These are phyloP conservation scores for Reticulitermes lucifugus DNA, from an alignment of 2,888 invertebrate genomes.

Conservation along the genomic window DNA sequence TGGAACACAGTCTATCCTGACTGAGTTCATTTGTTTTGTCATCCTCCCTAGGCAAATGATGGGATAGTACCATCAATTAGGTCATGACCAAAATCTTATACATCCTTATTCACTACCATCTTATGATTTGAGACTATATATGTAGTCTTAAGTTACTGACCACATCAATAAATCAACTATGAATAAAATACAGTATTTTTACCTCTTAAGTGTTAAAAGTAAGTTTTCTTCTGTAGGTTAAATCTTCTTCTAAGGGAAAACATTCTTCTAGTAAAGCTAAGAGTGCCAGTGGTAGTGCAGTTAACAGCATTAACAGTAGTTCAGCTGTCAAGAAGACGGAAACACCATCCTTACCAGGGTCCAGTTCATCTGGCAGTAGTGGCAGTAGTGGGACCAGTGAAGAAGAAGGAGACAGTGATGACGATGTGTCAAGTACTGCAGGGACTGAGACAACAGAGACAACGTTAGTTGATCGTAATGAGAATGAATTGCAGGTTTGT, in stretches of 20 bases:
- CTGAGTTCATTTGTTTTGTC: too few relatives aligned
- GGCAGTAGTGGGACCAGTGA: slow-evolving; percentile 49
- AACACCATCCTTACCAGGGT: slow-evolving; percentile 7
- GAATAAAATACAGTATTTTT: too few relatives aligned
- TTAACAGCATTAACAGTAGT: slow-evolving; percentile 25
- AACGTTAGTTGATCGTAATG: slow-evolving; percentile 72
- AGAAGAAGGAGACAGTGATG: slow-evolving; percentile 57
- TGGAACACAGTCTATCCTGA: too few relatives aligned
- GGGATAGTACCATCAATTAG: too few relatives aligned
- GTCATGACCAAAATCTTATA: too few relatives aligned
- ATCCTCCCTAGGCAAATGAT: too few relatives aligned
- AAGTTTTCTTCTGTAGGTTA: slow-evolving; percentile 41
- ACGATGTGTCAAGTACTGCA: slow-evolving; percentile 68
- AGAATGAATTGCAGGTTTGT: slow-evolving; percentile 65
- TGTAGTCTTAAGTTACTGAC: too few relatives aligned
- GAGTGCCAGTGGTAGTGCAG: neutral
- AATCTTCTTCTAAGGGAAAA: slow-evolving; percentile 48
- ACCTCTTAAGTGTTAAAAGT: too few relatives aligned
- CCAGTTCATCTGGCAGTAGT: slow-evolving; percentile 8
- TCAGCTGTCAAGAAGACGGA: slow-evolving; percentile 23
- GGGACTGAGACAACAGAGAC: slow-evolving; percentile 78
- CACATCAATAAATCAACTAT: too few relatives aligned
- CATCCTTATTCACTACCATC: too few relatives aligned
- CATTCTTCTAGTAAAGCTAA: neutral
- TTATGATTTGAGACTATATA: too few relatives aligned